Evolutionary conservation across 30 jellyfish, hydroid and myxozoan genomes (phyloP), one percentile per base, ranked within the genome.

Genomic region (Haliclystus octoradiatus): DNA sequence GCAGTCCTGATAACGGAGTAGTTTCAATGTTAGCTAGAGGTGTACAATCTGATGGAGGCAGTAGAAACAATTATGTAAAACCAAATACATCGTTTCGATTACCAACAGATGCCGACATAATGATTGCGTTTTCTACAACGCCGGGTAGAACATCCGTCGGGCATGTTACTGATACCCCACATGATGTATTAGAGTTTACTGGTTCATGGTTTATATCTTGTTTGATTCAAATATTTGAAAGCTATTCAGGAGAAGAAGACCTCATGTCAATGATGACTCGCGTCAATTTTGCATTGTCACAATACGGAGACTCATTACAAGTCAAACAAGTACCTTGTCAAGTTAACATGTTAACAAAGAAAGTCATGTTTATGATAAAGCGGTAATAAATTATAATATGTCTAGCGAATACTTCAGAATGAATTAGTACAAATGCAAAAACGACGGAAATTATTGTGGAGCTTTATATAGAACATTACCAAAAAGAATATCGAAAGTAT

Each of bases 21-120:
- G n/a, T 2, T 4, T 23, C 23, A 0, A 14, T 24, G 22, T 9
- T 40, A 5, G 61, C 63, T 1, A 63, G 88, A 22, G 88, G 94
- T 24, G 65, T 47, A 9, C 32, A 62, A 15, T n/a, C 7, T 35
- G 66, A 9, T 47, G 23, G 7, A 19, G 74, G 19, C 49, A 33
- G 34, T 33, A 46, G 3, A 50, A 49, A 12, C 25, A 40, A 40
- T 3, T 34, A 69, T 23, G 31, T 26, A 2, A 63, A 61, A 60
- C 68, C 34, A 24, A 35, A 26, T 35, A 31, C 27, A 0, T n/a
- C 75, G 26, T n/a, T 12, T 30, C 82, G 65, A 5, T 31, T 68
- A 12, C 92, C 93, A 13, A 80, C 85, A 1, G 84, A 71, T 46
- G 65, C 86, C 31, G 85, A 80, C 53, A 71, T 71, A 26, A 61